Evolutionary conservation across 2,113 vertebrate species (phyloP).

Genomic region (Hyaena hyaena): DNA sequence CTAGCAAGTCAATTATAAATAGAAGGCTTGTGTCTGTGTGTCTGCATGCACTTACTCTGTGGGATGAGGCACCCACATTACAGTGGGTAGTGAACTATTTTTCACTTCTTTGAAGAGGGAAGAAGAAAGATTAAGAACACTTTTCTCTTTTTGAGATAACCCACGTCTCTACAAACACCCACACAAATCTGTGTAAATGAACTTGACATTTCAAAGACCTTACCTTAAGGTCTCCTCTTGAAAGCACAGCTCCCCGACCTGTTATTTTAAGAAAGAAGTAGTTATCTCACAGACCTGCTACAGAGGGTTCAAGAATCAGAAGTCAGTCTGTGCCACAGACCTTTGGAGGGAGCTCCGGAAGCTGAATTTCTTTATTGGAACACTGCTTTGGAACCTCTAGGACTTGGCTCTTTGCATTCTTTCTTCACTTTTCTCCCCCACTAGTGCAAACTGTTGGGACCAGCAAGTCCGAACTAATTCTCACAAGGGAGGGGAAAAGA

Average conservation of each 20-base stretch:
- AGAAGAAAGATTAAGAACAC: conserved; percentile 70
- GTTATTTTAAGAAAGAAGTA: conserved; percentile 71
- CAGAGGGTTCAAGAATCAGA: conserved; percentile 28
- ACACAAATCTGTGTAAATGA: conserved; percentile 77
- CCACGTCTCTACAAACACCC: conserved; percentile 68
- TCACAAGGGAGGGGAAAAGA: not conserved
- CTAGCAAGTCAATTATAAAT: conserved; percentile 80
- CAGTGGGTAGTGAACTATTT: conserved; percentile 77
- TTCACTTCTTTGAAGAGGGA: conserved; percentile 75
- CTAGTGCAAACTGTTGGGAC: conserved; percentile 22
- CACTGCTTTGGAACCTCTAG: not conserved
- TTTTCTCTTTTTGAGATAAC: conserved; percentile 72
- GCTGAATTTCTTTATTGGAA: conserved; percentile 19
- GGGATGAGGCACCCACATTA: conserved; percentile 66
- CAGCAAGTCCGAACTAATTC: conserved; percentile 58
- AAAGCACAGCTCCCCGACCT: conserved; percentile 55
- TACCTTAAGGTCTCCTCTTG: conserved; percentile 69
- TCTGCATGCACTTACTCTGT: conserved; percentile 71
- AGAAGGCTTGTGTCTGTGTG: conserved; percentile 70
- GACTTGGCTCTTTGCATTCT: not conserved
- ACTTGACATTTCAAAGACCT: conserved; percentile 77
- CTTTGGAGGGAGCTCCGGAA: not conserved
- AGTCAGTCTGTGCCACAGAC: not conserved
- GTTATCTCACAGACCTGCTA: conserved; percentile 18
- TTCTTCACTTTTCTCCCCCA: not conserved